Evolutionary conservation across 2,888 invertebrate genomes (phyloP), one percentile per base, ranked within the genome.

Genomic region (Nomada ferruginata): DNA sequence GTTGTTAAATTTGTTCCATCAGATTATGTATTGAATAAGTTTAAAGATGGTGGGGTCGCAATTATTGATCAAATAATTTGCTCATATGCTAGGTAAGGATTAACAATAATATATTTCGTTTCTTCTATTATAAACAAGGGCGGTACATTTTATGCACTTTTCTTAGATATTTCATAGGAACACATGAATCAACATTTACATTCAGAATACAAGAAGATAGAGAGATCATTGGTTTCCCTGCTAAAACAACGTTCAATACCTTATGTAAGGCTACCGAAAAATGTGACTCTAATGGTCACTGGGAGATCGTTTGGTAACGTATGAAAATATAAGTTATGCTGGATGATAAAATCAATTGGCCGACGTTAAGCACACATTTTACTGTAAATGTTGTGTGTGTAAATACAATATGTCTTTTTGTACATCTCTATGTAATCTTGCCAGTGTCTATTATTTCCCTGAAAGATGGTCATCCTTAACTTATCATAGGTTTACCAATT

Each of bases 141-240:
- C 65, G 36, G 60, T 36, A 71, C 47, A 18, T 57, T 85, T n/a
- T 0, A 26, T 71, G 61, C 78, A 73, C 70, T 76, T 70, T 74
- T 13, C 20, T 57, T 91, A 95, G 95, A 85, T 96, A 96, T 92
- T 99, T 99, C 91, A 95, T 98, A 55, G 99, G 99, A 13, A 98
- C 98, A 0, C 96, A 97, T 92, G 98, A 98, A 89, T 99, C 99
- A 79, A 99, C 99, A 0, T 99, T 99, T 94, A 97, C 99, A 0
- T 99, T 97, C 93, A 95, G 99, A 76, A 99, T 99, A 86, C 98
- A 99, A 94, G 99, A 99, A 93, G 99, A 99, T 92, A 95, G 99
- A 42, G 99, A 99, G 94, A 98, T 99, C 81, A 93, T 99, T 60
- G 98, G 98, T 1, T 98, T 98, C 93, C 95, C 96, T 9, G 94